Percentiles rank a stretch among this genome's conserved stretches.
Conservation (phyloP, 2,888 invertebrate species). For the Parnassius apollo region DNA sequence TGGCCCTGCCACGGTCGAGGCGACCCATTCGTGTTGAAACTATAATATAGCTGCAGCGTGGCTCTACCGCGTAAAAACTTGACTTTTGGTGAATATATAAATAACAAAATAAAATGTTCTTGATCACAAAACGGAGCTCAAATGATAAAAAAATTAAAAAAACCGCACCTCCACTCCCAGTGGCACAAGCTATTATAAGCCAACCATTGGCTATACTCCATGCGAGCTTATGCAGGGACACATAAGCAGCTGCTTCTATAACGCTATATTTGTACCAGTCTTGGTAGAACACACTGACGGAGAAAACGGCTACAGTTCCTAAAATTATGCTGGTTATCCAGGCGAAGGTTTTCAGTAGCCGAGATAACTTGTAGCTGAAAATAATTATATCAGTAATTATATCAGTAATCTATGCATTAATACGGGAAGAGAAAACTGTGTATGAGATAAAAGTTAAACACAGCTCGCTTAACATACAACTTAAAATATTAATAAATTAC, state of each 20-base stretch:
- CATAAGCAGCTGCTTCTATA: conserved; percentile 83
- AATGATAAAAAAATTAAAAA: background rate
- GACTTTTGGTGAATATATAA: no score
- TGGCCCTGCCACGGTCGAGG: no score
- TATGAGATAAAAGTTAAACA: no score
- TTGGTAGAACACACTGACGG: conserved; percentile 83
- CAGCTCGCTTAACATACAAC: no score
- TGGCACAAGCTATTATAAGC: conserved; percentile 85
- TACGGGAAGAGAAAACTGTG: no score
- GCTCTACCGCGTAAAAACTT: no score
- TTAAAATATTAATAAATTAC: no score
- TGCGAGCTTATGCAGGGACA: conserved; percentile 83
- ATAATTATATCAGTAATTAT: background rate
- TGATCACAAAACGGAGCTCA: no score
- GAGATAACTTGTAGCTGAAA: conserved; percentile 61
- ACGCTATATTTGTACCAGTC: conserved; percentile 80
- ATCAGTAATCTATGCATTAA: no score
- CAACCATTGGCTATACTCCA: conserved; percentile 87
- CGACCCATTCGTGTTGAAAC: no score
- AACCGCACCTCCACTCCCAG: conserved; percentile 82
- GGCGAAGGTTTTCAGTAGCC: conserved; percentile 51
- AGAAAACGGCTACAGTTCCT: conserved; percentile 81
- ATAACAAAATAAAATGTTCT: no score
- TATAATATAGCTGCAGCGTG: no score
- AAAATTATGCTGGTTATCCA: conserved; percentile 65